Base-by-base conservation (phyloP, 1,140 invertebrate species). In the Bombus impatiens region DNA sequence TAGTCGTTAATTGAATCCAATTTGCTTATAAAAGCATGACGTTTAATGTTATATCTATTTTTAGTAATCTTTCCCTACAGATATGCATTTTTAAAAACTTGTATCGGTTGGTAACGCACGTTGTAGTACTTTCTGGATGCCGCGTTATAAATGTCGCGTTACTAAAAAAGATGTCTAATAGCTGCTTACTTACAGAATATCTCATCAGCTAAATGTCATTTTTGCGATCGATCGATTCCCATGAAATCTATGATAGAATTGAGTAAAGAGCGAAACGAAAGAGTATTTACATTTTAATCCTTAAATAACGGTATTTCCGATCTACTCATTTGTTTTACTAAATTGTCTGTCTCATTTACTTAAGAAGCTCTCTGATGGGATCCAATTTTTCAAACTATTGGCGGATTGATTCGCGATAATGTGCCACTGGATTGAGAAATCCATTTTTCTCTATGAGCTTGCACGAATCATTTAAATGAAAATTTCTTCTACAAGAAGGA, bases 151-250 rank as follows among this genome's bases (percentile, higher is more conserved):
- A 76, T 76, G 32, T 37, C 18, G 22, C 32, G 18, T 57, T 37
- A 25, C 25, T 57, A 8, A 53, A 53, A n/a, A 76, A 53, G 57
- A 75, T 53, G n/a, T n/a, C 15, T 74, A 42, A 15, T 74, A 74
- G 44, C 42, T 40, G 22, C 3, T 44, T 42, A n/a, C 28, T 3
- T 53, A 76, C n/a, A 53, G 44, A 57, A 25, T 76, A 35, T 2
- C 74, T 25, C 15, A 32, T 57, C 74, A 13, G 12, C 47, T n/a
- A 76, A 53, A 53, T 53, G 32, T 57, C 44, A 76, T 57, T 37
- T 57, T 76, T 57, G 42, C 47, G 32, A 57, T 37, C n/a, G 47
- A 57, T 37, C 74, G 74, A 76, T 77, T 59, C 53, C 22, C 75
- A 22, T 37, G 75, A 37, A 77, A 77, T 77, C 35, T 59, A 25